Conservation (phyloP, 2,797 vertebrate genomes). For the Pampus argenteus region DNA sequence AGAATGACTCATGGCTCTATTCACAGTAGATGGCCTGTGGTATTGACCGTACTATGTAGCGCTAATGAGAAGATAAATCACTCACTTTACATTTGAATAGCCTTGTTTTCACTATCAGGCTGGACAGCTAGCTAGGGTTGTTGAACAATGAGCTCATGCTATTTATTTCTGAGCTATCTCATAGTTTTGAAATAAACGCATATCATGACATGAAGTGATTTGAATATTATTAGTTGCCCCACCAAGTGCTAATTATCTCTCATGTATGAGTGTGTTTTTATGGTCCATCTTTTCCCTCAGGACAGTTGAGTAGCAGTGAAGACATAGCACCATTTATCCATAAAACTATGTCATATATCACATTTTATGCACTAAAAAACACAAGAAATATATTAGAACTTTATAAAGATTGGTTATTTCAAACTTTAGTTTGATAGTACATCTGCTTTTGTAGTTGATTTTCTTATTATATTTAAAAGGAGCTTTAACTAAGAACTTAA, state of each 20-base stretch:
- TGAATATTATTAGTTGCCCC: conserved; percentile 2
- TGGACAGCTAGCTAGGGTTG: conserved; percentile 4
- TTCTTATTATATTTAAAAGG: neutral
- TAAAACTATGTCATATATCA: neutral
- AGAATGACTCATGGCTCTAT: conserved; percentile 36
- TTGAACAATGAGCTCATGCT: conserved; percentile 25
- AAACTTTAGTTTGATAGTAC: neutral
- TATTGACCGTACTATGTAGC: conserved; percentile 2
- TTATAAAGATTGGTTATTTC: neutral
- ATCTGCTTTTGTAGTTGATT: neutral
- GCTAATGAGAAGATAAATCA: conserved; percentile 62
- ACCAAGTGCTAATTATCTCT: conserved; percentile 3
- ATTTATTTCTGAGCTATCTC: conserved; percentile 21
- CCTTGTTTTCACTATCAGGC: conserved; percentile 32
- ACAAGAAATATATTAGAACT: neutral
- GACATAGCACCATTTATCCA: conserved; percentile 2
- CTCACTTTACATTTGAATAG: conserved; percentile 62
- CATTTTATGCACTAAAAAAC: neutral
- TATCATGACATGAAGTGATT: conserved; percentile 10
- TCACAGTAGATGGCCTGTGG: conserved; percentile 21
- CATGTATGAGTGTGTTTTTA: conserved; percentile 15
- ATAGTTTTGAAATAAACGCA: conserved; percentile 24
- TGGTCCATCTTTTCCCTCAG: neutral
- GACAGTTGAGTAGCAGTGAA: conserved; percentile 1
- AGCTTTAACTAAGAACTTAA: neutral